Conservation (phyloP, 2,797 vertebrate species). For the Rhynchonycteris naso region DNA sequence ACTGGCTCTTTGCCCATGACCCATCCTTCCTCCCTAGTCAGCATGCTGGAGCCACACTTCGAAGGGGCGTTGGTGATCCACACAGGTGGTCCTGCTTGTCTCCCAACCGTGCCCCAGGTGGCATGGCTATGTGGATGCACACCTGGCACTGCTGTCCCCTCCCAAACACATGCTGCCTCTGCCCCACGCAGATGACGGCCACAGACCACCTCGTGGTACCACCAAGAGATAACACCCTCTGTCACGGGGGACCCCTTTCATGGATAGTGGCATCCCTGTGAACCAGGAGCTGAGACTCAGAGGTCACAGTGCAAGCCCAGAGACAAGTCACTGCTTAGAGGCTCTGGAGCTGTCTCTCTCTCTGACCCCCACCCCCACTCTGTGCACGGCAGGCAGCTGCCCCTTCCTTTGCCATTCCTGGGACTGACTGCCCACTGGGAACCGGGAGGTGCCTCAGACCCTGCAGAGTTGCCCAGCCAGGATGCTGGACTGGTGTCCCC, state of each 20-base stretch:
- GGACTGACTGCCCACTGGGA: neutral
- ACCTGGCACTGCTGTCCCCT: neutral
- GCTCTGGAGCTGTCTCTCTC: neutral
- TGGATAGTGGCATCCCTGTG: rapidly evolving
- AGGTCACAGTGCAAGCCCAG: neutral
- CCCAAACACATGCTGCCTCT: neutral
- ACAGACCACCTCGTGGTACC: neutral
- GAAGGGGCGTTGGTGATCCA: neutral
- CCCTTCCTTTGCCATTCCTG: neutral
- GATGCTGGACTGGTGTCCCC: rapidly evolving
- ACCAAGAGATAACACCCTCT: neutral
- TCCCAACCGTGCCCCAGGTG: too few relatives aligned
- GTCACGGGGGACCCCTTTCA: rapidly evolving
- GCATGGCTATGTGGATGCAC: rapidly evolving
- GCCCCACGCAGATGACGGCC: neutral
- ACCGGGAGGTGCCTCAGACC: neutral
- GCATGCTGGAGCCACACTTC: neutral
- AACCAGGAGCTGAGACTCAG: neutral
- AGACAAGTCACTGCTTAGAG: neutral
- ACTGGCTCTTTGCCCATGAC: neutral
- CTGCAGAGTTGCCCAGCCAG: neutral
- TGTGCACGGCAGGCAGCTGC: neutral
- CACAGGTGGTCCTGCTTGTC: neutral
- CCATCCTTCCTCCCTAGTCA: neutral
- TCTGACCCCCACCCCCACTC: neutral